Evolutionary conservation across 2,888 invertebrate genomes (phyloP).

Genomic region (Phyllotreta cruciferae): DNA sequence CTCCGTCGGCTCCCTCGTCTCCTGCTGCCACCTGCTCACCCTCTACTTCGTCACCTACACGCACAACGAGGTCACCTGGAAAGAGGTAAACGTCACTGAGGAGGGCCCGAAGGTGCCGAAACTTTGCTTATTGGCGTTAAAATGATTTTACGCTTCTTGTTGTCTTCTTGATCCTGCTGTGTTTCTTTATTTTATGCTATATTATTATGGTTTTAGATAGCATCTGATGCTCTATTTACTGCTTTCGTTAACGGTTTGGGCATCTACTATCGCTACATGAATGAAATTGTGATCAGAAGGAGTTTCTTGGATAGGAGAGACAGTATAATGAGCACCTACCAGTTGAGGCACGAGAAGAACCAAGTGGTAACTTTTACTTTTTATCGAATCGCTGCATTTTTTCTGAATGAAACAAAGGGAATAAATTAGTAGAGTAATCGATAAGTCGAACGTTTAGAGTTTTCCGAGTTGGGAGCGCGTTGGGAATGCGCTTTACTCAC

Average conservation of each 20-base stretch:
- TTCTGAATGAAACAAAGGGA: too few relatives aligned
- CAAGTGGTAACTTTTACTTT: constrained; percentile 71
- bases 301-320: constrained; percentile 88
- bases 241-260: constrained; percentile 82
- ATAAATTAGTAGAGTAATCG: too few relatives aligned
- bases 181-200: constrained; percentile 27
- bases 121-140: not conserved
- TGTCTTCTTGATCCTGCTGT: too few relatives aligned
- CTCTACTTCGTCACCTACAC: constrained; percentile 66
- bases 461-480: too few relatives aligned
- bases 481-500: not conserved
- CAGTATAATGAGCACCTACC: constrained; percentile 83
- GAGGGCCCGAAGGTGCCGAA: too few relatives aligned
- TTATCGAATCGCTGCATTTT: too few relatives aligned
- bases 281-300: constrained; percentile 84
- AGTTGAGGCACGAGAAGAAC: constrained; percentile 82
- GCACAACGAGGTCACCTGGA: constrained; percentile 51
- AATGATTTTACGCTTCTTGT: too few relatives aligned
- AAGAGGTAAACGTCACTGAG: constrained; percentile 59
- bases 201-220: constrained; percentile 61
- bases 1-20: constrained; percentile 72
- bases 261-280: constrained; percentile 86
- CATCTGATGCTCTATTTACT: constrained; percentile 75
- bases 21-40: constrained; percentile 69
- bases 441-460: too few relatives aligned